These are phyloP conservation scores for Protophormia terraenovae DNA, from an alignment of 2,888 invertebrate genomes.

Conservation along the genomic window DNA sequence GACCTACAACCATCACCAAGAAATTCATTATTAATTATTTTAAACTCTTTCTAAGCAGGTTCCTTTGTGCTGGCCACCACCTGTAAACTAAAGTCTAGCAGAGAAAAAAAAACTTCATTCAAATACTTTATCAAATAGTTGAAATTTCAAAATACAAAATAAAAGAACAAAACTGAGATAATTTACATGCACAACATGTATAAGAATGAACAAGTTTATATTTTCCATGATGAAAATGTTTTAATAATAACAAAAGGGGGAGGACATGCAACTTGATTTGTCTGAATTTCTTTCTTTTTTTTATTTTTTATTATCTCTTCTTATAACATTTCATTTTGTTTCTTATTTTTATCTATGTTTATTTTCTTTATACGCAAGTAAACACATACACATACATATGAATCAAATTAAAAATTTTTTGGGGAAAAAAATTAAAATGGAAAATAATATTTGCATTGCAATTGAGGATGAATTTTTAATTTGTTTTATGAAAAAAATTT, in stretches of 20 bases:
- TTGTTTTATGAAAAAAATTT: too few relatives aligned
- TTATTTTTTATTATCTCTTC: not conserved
- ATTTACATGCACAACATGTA: constrained; percentile 31
- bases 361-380: not conserved
- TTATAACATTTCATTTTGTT: not conserved
- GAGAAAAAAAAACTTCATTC: not conserved
- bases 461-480: not conserved
- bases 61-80: not conserved
- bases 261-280: not conserved
- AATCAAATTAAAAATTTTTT: not conserved
- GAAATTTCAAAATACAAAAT: not conserved
- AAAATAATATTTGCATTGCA: not conserved
- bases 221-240: constrained; percentile 7
- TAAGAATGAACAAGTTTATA: constrained; percentile 20
- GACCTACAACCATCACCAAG: too few relatives aligned
- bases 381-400: not conserved
- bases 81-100: not conserved
- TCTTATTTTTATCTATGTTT: not conserved
- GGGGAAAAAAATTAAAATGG: not conserved
- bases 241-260: not conserved
- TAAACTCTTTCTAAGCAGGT: too few relatives aligned
- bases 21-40: too few relatives aligned
- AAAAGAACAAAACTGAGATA: constrained; percentile 3
- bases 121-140: constrained; percentile 21
- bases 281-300: not conserved